Conservation (phyloP, 30 jellyfish, hydroid and myxozoan genomes). For the Chrysaora quinquecirrha region DNA sequence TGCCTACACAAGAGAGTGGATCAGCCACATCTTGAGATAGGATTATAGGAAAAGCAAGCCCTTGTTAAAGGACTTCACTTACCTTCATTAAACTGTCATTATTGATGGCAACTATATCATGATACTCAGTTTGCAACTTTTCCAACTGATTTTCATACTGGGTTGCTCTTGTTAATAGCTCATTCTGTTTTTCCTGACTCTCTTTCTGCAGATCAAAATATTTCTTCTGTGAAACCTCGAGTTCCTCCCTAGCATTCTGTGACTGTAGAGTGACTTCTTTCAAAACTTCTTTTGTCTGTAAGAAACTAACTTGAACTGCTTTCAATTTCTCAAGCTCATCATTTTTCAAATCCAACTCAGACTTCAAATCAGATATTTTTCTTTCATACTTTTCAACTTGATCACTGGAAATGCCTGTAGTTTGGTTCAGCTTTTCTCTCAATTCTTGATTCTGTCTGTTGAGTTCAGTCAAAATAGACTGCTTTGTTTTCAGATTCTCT, state of each 20-base stretch:
- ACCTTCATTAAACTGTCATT: slow-evolving; percentile 69
- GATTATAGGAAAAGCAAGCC: too few relatives aligned
- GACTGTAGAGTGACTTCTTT: slow-evolving; percentile 77
- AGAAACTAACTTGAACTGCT: slow-evolving; percentile 71
- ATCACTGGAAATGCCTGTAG: slow-evolving; percentile 24
- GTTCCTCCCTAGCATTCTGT: slow-evolving; percentile 45
- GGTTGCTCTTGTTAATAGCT: slow-evolving; percentile 23
- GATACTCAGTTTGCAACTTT: slow-evolving; percentile 55
- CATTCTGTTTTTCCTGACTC: slow-evolving; percentile 47
- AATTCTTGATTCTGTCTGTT: slow-evolving; percentile 74
- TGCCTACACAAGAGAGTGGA: too few relatives aligned
- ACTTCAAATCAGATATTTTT: slow-evolving; percentile 53
- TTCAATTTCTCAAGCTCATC: slow-evolving; percentile 74
- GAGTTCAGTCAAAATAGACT: slow-evolving; percentile 65
- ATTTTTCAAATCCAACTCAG: slow-evolving; percentile 66
- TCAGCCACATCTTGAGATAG: too few relatives aligned
- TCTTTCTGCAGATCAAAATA: slow-evolving; percentile 50
- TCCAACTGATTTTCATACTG: slow-evolving; percentile 42
- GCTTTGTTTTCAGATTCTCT: slow-evolving; percentile 65
- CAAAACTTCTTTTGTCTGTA: slow-evolving; percentile 80
- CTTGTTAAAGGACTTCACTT: too few relatives aligned
- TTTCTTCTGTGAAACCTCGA: slow-evolving; percentile 37
- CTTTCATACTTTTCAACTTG: slow-evolving; percentile 36
- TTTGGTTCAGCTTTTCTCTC: slow-evolving; percentile 31
- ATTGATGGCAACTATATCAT: slow-evolving; percentile 37